Evolutionary conservation across 2,797 vertebrate genomes (phyloP).

Genomic region (Sphenopsis melanotis): DNA sequence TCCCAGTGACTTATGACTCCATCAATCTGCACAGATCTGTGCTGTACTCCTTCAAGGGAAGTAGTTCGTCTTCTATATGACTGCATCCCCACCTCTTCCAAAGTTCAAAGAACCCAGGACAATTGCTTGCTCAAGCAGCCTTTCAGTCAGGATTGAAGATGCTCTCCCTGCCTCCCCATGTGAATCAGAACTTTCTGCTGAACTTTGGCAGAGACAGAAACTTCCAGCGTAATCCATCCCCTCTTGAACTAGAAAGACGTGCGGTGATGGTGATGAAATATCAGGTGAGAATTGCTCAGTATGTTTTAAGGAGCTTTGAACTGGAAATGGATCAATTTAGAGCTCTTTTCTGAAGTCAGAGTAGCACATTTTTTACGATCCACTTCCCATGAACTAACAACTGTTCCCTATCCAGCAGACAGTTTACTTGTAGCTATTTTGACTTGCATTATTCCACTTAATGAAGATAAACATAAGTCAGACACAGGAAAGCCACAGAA

Average conservation of each 20-base stretch:
- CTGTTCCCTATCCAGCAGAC: conserved; percentile 55
- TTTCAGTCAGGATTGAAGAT: not conserved
- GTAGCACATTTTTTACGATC: conserved; percentile 37
- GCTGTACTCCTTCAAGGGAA: conserved; percentile 41
- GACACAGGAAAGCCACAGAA: conserved; percentile 64
- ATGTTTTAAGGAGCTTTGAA: conserved; percentile 35
- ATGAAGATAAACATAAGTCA: conserved; percentile 67
- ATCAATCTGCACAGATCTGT: conserved; percentile 54
- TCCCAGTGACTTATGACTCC: conserved; percentile 55
- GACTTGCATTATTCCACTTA: conserved; percentile 68
- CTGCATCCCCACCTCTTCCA: conserved; percentile 32
- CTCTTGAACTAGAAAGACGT: not conserved
- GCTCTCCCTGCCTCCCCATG: not conserved
- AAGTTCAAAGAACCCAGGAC: conserved; percentile 39
- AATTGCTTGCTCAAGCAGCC: not conserved
- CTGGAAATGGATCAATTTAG: conserved; percentile 48
- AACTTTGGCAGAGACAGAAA: not conserved
- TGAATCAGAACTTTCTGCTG: not conserved
- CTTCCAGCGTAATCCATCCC: not conserved
- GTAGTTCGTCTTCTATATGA: conserved; percentile 60
- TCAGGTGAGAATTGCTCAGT: conserved; percentile 30
- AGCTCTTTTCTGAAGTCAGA: conserved; percentile 42
- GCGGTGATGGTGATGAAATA: conserved; percentile 5
- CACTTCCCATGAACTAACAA: conserved; percentile 63
- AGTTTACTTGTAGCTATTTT: conserved; percentile 68